Evolutionary conservation across 2,113 vertebrate species (phyloP).

Genomic region (Girardinichthys multiradiatus): DNA sequence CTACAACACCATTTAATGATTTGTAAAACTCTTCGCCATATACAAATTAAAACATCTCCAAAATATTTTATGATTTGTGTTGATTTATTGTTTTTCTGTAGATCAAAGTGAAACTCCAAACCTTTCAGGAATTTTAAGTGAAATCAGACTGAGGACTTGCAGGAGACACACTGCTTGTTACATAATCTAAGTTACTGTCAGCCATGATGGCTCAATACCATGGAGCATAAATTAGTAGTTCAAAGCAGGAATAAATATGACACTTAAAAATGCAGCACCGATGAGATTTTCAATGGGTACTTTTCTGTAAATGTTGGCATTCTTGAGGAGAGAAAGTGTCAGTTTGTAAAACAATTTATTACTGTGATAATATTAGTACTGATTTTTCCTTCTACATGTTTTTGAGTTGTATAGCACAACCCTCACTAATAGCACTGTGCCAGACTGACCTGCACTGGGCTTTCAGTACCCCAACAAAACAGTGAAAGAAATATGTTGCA

Average conservation of each 20-base stretch:
- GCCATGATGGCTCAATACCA: conserved; percentile 27
- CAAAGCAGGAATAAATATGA: conserved; percentile 51
- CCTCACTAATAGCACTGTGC: too few species aligned
- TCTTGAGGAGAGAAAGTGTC: conserved; percentile 30
- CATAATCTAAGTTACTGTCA: conserved; percentile 67
- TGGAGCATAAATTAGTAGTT: conserved; percentile 69
- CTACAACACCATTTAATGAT: conserved; percentile 5
- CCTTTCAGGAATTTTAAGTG: conserved; percentile 30
- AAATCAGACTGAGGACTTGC: conserved; percentile 57
- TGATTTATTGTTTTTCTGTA: conserved; percentile 21
- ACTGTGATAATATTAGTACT: conserved; percentile 26
- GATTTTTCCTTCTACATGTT: too few species aligned
- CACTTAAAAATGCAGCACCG: conserved; percentile 47
- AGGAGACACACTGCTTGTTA: conserved; percentile 38
- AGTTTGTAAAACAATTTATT: conserved; percentile 2
- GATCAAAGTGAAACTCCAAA: conserved; percentile 42
- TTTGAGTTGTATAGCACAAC: too few species aligned
- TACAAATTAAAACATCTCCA: not conserved
- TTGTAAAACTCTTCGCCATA: not conserved
- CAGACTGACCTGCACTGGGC: too few species aligned
- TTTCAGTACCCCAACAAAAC: too few species aligned
- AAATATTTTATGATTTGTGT: conserved; percentile 5
- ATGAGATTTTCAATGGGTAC: conserved; percentile 37
- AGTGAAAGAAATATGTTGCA: too few species aligned
- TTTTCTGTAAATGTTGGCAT: conserved; percentile 23